These are phyloP conservation scores for Octodon degus DNA, from an alignment of 2,113 vertebrate genomes.

Conservation along the genomic window DNA sequence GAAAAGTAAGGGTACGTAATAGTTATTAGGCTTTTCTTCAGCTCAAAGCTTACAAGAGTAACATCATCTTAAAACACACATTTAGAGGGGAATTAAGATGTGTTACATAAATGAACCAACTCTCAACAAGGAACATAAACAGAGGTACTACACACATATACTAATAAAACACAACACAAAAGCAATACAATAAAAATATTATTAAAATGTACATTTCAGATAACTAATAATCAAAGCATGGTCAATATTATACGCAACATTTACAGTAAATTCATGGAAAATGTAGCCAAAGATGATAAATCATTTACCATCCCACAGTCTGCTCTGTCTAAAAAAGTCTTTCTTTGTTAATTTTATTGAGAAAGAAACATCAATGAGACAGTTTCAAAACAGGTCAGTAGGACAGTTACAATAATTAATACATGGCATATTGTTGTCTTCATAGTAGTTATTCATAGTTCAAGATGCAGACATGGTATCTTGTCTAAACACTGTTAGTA, in stretches of 20 bases:
- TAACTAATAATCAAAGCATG: conserved; percentile 24
- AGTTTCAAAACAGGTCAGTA: too few species aligned
- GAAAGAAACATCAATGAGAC: too few species aligned
- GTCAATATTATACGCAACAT: not conserved
- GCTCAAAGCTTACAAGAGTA: not conserved
- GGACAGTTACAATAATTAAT: too few species aligned
- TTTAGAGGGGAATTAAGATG: not conserved
- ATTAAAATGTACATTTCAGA: not conserved
- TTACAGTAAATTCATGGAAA: not conserved
- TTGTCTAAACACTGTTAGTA: too few species aligned
- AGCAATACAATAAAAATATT: not conserved
- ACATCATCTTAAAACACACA: not conserved
- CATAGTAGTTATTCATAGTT: too few species aligned
- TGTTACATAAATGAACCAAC: not conserved
- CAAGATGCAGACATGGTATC: too few species aligned
- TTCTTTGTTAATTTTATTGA: too few species aligned
- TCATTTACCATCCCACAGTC: conserved; percentile 4
- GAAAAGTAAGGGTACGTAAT: not conserved
- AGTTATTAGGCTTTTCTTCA: not conserved
- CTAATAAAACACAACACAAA: not conserved
- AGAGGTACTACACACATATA: not conserved
- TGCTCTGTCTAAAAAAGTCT: not conserved
- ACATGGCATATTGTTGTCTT: too few species aligned
- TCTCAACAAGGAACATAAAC: not conserved
- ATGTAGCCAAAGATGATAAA: not conserved